Evolutionary conservation across 2,888 invertebrate genomes (phyloP), one percentile per base, ranked within the genome.

Genomic region (Onthophagus sagittarius): DNA sequence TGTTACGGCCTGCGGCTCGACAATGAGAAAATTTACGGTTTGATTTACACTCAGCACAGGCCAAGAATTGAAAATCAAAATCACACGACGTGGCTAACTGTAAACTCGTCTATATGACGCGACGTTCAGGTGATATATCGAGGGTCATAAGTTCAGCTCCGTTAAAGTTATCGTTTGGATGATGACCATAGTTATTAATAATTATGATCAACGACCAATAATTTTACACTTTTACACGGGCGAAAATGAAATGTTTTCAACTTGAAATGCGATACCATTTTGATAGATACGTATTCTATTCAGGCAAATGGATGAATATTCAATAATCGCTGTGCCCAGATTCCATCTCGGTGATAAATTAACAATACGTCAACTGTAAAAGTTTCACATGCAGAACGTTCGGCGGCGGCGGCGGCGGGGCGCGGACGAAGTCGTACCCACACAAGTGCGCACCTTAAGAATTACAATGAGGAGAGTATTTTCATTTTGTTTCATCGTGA

Each of bases 311-410:
- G 67, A 70, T 74, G 74, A 74, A 74, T 74, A 74, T 72, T 74
- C 74, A 74, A 72, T 74, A 72, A 74, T 73, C 39, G 71, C 15
- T 67, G 31, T 67, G 72, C 62, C 72, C 71, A 72, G 72, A 72
- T 74, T 63, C 71, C 39, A 74, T 74, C 74, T 72, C 63, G 64
- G 65, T 69, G 71, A 76, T 76, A 75, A 76, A 76, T 77, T 76
- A 76, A 76, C 76, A 74, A 74, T 77, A 77, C 75, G 76, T 76
- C 74, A 73, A 74, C 73, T 72, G 73, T 72, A 77, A 72, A 63
- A 75, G 77, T 77, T 75, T 77, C 76, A 77, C 76, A 77, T 78
- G 74, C 74, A 63, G 13, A 62, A 53, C 15, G 70, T 62, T 53
- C 62, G 23, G 33, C 32, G 32, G 13, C 39, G 32, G 13, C 39